These are phyloP conservation scores for Sminthurinus aureus DNA, from an alignment of 2,888 invertebrate species.

Conservation along the genomic window DNA sequence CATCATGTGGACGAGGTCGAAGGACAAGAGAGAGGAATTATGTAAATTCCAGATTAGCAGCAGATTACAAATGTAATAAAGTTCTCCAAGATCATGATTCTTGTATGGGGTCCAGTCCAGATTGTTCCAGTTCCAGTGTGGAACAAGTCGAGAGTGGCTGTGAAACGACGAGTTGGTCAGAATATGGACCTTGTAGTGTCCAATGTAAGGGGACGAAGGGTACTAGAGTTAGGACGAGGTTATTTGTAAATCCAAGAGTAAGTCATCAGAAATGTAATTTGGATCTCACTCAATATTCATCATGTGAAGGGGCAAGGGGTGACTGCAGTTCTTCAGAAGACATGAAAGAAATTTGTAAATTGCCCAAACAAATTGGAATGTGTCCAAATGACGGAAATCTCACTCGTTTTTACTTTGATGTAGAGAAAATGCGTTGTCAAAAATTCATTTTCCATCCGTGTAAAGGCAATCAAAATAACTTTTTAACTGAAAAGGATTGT, in stretches of 20 bases:
- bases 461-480: conserved; percentile 87
- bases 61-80: conserved; percentile 68
- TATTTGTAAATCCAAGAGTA: conserved; percentile 58
- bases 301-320: conserved; percentile 48
- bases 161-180: conserved; percentile 76
- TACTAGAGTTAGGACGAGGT: conserved; percentile 70
- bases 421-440: conserved; percentile 73
- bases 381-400: conserved; percentile 79
- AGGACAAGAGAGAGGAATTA: conserved; percentile 69
- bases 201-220: conserved; percentile 76
- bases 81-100: conserved; percentile 44
- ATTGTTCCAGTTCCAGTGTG: conserved; percentile 42
- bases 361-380: conserved; percentile 79
- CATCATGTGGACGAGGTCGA: conserved; percentile 66
- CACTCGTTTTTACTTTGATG: conserved; percentile 87
- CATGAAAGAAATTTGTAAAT: conserved; percentile 77
- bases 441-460: conserved; percentile 89
- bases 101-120: conserved; percentile 45
- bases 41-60: conserved; percentile 67
- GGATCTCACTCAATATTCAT: conserved; percentile 60
- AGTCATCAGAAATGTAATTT: conserved; percentile 62
- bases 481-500: conserved; percentile 76
- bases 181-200: conserved; percentile 82
- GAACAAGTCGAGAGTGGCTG: conserved; percentile 66
- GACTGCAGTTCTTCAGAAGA: conserved; percentile 43